A percentile compares a stretch with the other conserved stretches of the same genome.
These are phyloP conservation scores for Orestias chungarensis DNA, from an alignment of 2,797 vertebrate genomes.

Conservation along the genomic window DNA sequence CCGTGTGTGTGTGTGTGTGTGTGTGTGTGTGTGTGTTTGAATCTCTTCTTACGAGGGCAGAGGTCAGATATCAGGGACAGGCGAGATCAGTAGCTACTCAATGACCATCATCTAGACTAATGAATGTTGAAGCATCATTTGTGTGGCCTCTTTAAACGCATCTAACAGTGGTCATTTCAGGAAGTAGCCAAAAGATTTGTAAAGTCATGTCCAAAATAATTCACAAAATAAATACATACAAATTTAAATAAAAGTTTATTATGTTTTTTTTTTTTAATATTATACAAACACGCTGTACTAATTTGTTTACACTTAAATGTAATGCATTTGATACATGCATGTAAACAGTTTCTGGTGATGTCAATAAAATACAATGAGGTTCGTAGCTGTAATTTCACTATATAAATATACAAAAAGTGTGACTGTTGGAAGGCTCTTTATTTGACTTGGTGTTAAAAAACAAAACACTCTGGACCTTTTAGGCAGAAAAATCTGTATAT, in stretches of 20 bases:
- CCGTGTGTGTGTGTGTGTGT: conserved; percentile 23
- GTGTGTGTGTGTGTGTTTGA: conserved; percentile 13
- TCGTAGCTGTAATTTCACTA: background rate
- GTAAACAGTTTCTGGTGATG: background rate
- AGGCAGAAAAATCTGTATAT: conserved; percentile 64
- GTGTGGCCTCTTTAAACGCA: conserved; percentile 38
- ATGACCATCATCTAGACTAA: conserved; percentile 66
- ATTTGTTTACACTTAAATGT: background rate
- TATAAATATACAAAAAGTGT: background rate
- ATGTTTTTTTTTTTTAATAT: no score
- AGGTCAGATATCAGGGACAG: conserved; percentile 73
- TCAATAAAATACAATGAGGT: background rate
- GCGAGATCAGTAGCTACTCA: conserved; percentile 68
- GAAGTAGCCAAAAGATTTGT: conserved; percentile 11
- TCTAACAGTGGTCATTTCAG: conserved; percentile 34
- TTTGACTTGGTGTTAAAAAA: conserved; percentile 45
- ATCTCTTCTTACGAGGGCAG: conserved; percentile 66
- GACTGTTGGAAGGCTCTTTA: background rate
- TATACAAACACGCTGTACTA: no score
- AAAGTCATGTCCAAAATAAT: background rate
- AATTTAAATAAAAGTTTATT: no score
- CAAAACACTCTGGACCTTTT: conserved; percentile 38
- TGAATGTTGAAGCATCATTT: conserved; percentile 54
- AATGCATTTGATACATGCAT: no score
- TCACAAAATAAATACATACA: background rate